phyloP scores from a whole-genome alignment of 2,888 invertebrate species.

The Acrocyrtus sp. region DNA sequence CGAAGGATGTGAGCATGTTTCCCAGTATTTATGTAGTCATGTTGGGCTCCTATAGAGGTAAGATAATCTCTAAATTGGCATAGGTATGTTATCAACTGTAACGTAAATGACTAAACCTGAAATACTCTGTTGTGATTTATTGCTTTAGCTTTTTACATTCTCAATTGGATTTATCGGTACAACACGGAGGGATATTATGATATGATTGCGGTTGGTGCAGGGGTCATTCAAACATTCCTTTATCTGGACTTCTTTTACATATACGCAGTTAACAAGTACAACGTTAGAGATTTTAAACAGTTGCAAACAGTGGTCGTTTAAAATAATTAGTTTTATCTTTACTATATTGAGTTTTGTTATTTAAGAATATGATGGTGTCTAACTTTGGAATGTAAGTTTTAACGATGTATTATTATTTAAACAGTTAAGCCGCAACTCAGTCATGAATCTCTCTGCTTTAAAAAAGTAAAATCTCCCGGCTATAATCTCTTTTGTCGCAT shows the following conservation, averaged over 20 bases:
- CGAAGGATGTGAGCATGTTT: conserved; percentile 27
- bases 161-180: conserved; percentile 43
- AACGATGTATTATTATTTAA: too few relatives aligned
- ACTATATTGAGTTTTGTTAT: too few relatives aligned
- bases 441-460: too few relatives aligned
- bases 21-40: conserved; percentile 33
- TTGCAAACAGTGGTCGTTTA: conserved; percentile 13
- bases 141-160: conserved; percentile 22
- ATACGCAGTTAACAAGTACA: conserved; percentile 20
- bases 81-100: background rate
- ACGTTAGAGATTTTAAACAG: conserved; percentile 13
- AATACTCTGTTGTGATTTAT: too few relatives aligned
- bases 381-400: too few relatives aligned
- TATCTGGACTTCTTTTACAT: conserved; percentile 40
- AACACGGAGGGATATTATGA: conserved; percentile 28
- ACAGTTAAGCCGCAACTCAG: too few relatives aligned
- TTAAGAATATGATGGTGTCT: too few relatives aligned
- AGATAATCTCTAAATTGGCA: background rate
- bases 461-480: too few relatives aligned
- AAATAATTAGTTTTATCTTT: background rate
- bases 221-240: conserved; percentile 31
- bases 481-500: too few relatives aligned
- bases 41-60: conserved; percentile 41
- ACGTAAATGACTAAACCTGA: background rate
- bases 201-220: conserved; percentile 35